Conservation (phyloP, 2,113 vertebrate genomes). For the Tympanuchus pallidicinctus region DNA sequence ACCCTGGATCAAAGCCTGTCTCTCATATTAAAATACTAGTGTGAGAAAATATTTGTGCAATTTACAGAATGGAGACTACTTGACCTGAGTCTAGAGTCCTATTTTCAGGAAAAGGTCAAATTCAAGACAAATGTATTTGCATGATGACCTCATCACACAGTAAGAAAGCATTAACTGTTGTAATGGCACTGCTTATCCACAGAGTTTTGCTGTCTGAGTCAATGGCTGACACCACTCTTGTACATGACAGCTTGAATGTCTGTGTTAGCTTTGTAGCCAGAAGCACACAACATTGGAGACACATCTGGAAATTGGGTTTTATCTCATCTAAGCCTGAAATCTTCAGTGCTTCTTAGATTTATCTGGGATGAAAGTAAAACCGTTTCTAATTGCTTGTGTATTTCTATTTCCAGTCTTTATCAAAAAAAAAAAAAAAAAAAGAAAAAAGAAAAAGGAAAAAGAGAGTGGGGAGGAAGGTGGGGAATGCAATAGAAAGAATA, state of each 20-base stretch:
- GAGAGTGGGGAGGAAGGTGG: not conserved
- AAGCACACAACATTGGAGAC: not conserved
- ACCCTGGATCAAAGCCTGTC: not conserved
- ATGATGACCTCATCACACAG: not conserved
- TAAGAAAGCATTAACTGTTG: not conserved
- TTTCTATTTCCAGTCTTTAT: not conserved
- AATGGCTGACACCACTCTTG: not conserved
- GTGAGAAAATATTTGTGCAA: not conserved
- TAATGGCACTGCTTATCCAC: not conserved
- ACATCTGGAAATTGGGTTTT: constrained; percentile 51
- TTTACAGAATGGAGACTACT: not conserved
- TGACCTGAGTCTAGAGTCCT: not conserved
- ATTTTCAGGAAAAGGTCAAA: not conserved
- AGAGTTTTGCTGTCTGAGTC: not conserved
- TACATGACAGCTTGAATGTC: constrained; percentile 12
- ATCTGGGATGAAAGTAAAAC: constrained; percentile 41
- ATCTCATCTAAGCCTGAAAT: constrained; percentile 41
- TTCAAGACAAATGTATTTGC: not conserved
- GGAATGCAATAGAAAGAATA: not conserved
- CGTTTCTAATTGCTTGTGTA: constrained; percentile 32
- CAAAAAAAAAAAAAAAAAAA: not conserved
- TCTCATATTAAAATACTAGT: not conserved
- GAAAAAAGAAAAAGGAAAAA: not conserved
- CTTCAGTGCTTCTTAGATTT: constrained; percentile 34
- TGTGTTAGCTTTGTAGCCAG: constrained; percentile 39